Evolutionary conservation across 2,888 invertebrate species (phyloP).

Genomic region (Disparrhopalites patrizii): DNA sequence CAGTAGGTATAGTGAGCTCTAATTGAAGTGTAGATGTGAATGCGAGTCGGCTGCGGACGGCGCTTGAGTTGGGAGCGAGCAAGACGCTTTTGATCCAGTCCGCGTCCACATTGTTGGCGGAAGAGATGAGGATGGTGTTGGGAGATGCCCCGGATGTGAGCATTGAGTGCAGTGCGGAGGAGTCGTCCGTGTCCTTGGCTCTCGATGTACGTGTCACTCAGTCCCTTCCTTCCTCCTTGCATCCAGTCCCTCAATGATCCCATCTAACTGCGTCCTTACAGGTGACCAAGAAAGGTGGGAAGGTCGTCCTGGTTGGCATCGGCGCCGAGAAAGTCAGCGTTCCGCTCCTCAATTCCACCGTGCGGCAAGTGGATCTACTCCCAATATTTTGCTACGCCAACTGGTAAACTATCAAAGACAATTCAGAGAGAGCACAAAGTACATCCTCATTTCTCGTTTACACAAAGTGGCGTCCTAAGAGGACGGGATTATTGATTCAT

Average conservation of each 20-base stretch:
- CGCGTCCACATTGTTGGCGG: constrained; percentile 59
- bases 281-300: constrained; percentile 83
- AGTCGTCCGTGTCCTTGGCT: constrained; percentile 69
- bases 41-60: constrained; percentile 66
- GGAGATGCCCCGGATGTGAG: constrained; percentile 68
- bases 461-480: too few species aligned
- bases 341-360: constrained; percentile 74
- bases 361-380: constrained; percentile 82
- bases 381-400: constrained; percentile 92
- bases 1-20: too few species aligned
- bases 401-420: constrained; percentile 58
- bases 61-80: constrained; percentile 74
- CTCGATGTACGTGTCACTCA: too few species aligned
- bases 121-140: constrained; percentile 60
- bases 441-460: too few species aligned
- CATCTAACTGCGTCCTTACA: constrained; percentile 53
- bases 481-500: too few species aligned
- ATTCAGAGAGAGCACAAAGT: too few species aligned
- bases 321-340: constrained; percentile 73
- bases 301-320: constrained; percentile 81
- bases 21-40: constrained; percentile 60
- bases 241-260: not conserved
- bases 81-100: constrained; percentile 53
- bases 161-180: constrained; percentile 85
- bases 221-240: too few species aligned